Conservation (phyloP, 1,140 invertebrate species). For the Branchinecta lynchi region DNA sequence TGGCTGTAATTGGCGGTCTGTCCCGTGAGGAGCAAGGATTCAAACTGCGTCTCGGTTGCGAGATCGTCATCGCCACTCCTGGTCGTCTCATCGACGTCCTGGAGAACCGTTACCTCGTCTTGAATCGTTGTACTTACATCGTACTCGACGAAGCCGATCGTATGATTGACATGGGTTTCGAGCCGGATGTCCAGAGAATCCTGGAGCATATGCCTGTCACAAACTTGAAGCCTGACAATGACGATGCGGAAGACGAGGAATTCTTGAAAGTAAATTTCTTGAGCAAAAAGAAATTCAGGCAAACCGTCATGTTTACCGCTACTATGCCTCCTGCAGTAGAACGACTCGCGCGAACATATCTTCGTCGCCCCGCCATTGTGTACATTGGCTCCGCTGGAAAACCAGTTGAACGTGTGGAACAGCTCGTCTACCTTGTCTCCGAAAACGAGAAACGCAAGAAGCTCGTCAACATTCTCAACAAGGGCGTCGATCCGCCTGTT, state of each 20-base stretch:
- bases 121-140: slow-evolving; percentile 88
- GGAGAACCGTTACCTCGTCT: slow-evolving; percentile 92
- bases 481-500: slow-evolving; percentile 83
- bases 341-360: slow-evolving; percentile 80
- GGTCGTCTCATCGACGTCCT: slow-evolving; percentile 97
- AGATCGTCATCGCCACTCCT: slow-evolving; percentile 99
- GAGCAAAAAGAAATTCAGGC: slow-evolving; percentile 92
- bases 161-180: slow-evolving; percentile 99
- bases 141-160: slow-evolving; percentile 90
- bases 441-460: slow-evolving; percentile 87
- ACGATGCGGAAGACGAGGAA: slow-evolving; percentile 91
- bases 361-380: slow-evolving; percentile 88
- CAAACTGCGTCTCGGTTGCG: slow-evolving; percentile 85
- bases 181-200: slow-evolving; percentile 90
- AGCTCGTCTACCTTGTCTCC: slow-evolving; percentile 87
- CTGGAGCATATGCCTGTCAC: slow-evolving; percentile 96
- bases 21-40: slow-evolving; percentile 98
- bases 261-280: slow-evolving; percentile 85
- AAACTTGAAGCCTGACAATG: slow-evolving; percentile 95
- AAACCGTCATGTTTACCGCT: slow-evolving; percentile 99
- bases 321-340: slow-evolving; percentile 99
- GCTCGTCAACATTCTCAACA: slow-evolving; percentile 66
- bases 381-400: slow-evolving; percentile 98
- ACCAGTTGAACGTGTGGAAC: slow-evolving; percentile 93
- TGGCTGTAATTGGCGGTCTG: slow-evolving; percentile 94